Evolutionary conservation across 2,113 vertebrate species (phyloP), one percentile per base, ranked within the genome.

Genomic region (Gobio gobio): DNA sequence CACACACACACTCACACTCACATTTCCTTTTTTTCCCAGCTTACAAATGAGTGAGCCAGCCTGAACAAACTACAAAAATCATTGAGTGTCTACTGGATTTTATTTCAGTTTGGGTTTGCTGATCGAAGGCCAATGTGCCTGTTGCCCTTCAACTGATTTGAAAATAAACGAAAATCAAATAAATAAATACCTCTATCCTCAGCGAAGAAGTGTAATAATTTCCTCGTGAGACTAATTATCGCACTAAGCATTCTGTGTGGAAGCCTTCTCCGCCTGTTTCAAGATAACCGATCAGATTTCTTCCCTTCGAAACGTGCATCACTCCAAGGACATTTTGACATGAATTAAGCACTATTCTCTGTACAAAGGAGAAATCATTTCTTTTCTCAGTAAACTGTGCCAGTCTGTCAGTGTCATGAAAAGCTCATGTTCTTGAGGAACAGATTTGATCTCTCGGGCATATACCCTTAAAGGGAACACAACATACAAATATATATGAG

Each of bases 181-280:
- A 64, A 66, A 66, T 82, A 70, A 70, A 54, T 12, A 10, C 4
- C 54, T 54, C 22, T 78, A 33, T 66, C 18, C 16, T 82, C 47
- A 14, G 26, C 7, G 43, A 81, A 81, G 40, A 81, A 36, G 77
- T 58, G 20, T 33, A 22, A 40, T 20, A 29, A 49, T 43, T 56
- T 72, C 33, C 80, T 82, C 49, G 24, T 43, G 64, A 82, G 80
- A 56, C 64, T 43, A 82, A 82, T 82, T 72, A 82, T 54, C 20
- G 47, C 58, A 64, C 40, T 80, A 80, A 80, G 43, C 58, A 61
- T 66, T 54, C 66, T 40, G 64, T n/a, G 64, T 18, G 45, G 56
- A 56, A 56, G 47, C 9, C 59, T 80, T 5, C 78, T 80, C 54
- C 78, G 22, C 24, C 29, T 58, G 78, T 43, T 80, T 80, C 59